These are phyloP conservation scores for Phyllotis vaccarum DNA, from an alignment of 2,797 vertebrate genomes.

Conservation along the genomic window DNA sequence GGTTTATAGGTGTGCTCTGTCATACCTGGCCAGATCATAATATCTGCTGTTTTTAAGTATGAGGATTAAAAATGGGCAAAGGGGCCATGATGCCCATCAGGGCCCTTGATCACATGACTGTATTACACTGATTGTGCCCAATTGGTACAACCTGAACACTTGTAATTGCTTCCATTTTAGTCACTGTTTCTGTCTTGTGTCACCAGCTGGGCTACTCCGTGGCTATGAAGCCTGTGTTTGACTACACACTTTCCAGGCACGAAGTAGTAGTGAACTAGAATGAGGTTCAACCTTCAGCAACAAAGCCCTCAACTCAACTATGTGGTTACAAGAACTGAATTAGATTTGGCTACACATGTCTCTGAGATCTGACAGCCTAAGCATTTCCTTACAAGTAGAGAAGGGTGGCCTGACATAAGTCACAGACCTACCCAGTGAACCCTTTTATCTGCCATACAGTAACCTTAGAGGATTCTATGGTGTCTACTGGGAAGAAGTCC, in stretches of 20 bases:
- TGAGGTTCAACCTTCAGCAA: neutral
- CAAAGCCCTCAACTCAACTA: neutral
- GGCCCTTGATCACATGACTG: neutral
- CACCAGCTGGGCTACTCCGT: rapidly evolving
- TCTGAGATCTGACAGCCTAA: neutral
- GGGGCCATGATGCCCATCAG: too few species aligned
- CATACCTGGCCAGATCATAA: neutral
- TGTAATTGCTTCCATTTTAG: neutral
- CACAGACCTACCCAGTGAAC: neutral
- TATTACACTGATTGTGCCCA: neutral
- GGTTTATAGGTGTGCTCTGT: neutral
- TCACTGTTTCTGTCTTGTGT: rapidly evolving
- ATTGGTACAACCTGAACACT: neutral
- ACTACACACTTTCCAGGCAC: neutral
- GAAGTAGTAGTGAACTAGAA: neutral
- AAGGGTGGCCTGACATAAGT: neutral
- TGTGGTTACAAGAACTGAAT: neutral
- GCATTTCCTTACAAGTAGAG: neutral
- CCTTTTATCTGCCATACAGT: neutral
- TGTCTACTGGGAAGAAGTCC: neutral
- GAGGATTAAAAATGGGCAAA: neutral
- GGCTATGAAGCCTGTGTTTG: neutral
- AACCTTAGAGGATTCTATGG: neutral
- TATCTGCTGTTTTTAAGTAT: neutral
- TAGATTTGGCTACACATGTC: neutral